phyloP scores from a whole-genome alignment of 2,797 vertebrate species.

The Onychomys torridus region DNA sequence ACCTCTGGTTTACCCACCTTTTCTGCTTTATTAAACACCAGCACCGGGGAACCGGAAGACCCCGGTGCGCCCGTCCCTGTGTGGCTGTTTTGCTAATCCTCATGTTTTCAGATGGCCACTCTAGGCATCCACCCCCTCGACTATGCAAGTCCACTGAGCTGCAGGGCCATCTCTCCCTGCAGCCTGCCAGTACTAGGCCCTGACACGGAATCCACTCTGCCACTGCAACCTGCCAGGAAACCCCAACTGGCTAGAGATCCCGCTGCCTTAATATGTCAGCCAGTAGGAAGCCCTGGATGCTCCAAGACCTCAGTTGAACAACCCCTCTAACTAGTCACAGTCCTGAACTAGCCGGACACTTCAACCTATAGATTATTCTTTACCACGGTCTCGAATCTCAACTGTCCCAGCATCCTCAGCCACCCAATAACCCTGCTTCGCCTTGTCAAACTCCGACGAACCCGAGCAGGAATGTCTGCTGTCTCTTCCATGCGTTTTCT shows the following conservation, averaged over 20 bases:
- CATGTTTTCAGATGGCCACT: neutral
- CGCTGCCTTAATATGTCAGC: no score
- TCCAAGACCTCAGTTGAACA: neutral
- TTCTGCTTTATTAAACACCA: slow-evolving; percentile 15
- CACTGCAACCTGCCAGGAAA: neutral
- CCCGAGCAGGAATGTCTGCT: neutral
- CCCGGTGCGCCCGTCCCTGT: neutral
- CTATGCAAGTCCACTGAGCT: neutral
- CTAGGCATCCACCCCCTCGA: neutral
- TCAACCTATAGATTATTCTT: neutral
- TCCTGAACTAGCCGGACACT: neutral
- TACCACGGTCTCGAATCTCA: neutral
- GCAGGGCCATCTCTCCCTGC: neutral
- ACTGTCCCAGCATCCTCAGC: fast-evolving
- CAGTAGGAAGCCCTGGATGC: neutral
- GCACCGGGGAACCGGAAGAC: neutral
- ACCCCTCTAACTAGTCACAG: neutral
- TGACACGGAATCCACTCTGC: neutral
- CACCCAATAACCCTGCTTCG: neutral
- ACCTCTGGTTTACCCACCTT: neutral
- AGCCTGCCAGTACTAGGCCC: no score
- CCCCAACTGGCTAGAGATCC: neutral
- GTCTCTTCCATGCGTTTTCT: neutral
- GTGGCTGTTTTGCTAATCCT: neutral
- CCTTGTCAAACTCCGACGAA: neutral